Evolutionary conservation across 2,888 invertebrate species (phyloP).

Genomic region (Sinodicranocentrus sp.): DNA sequence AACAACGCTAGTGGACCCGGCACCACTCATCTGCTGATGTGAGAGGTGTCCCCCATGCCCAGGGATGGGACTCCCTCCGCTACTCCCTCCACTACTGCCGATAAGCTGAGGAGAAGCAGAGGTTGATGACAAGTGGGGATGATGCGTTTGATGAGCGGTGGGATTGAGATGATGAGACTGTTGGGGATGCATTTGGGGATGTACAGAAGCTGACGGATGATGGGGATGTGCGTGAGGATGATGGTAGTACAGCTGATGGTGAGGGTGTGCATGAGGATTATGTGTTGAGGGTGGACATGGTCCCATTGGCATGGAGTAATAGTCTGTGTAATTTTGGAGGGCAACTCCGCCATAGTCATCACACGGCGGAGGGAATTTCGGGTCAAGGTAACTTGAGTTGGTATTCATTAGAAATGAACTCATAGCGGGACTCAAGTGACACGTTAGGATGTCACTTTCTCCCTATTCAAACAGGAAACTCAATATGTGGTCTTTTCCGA

Average conservation of each 20-base stretch:
- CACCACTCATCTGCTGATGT: constrained; percentile 79
- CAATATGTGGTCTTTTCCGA: not conserved
- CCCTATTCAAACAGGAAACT: constrained; percentile 19
- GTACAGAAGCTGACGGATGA: constrained; percentile 69
- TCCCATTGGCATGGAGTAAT: constrained; percentile 72
- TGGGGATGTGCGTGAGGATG: constrained; percentile 74
- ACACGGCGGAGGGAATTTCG: constrained; percentile 79
- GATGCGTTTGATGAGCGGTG: constrained; percentile 64
- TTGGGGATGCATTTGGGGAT: constrained; percentile 74
- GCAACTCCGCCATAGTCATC: constrained; percentile 73
- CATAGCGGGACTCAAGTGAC: constrained; percentile 68
- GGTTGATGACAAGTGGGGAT: constrained; percentile 75
- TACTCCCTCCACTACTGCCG: constrained; percentile 82
- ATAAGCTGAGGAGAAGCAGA: constrained; percentile 67
- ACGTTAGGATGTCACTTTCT: constrained; percentile 58
- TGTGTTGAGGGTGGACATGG: constrained; percentile 77
- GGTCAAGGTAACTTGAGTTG: constrained; percentile 79
- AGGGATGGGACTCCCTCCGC: constrained; percentile 83
- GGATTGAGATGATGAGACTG: constrained; percentile 63
- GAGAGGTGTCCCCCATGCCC: constrained; percentile 79
- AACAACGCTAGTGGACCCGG: constrained; percentile 31
- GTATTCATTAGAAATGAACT: constrained; percentile 76
- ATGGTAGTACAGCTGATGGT: constrained; percentile 83
- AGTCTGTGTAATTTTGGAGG: constrained; percentile 73
- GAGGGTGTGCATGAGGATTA: constrained; percentile 82